Evolutionary conservation across 2,797 vertebrate species (phyloP).

Genomic region (Anguilla marmorata): DNA sequence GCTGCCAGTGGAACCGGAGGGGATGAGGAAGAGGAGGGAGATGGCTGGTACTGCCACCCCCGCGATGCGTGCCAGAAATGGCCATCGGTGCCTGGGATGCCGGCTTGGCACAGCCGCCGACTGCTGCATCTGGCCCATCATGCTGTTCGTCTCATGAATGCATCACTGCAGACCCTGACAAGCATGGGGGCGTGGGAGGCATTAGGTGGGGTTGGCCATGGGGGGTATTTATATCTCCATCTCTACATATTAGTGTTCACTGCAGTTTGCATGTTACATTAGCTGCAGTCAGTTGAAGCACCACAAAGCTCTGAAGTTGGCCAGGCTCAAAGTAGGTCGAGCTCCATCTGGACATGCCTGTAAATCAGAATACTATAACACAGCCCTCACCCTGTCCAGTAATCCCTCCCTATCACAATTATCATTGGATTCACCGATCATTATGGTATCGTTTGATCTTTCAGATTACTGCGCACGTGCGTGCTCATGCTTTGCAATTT

Average conservation of each 20-base stretch:
- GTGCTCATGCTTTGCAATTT: no score
- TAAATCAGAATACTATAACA: no score
- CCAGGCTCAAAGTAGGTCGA: no score
- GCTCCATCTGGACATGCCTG: no score
- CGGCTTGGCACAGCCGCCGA: no score
- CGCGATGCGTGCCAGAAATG: background rate
- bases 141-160: background rate
- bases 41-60: background rate
- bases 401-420: no score
- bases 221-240: background rate
- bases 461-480: no score
- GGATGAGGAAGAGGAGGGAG: slow-evolving; percentile 24
- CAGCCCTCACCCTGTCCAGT: no score
- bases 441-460: no score
- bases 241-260: background rate
- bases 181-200: background rate
- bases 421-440: no score
- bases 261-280: slow-evolving; percentile 60
- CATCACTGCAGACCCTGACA: background rate
- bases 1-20: slow-evolving; percentile 24
- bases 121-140: background rate
- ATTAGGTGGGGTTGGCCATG: background rate
- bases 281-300: slow-evolving; percentile 48
- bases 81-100: background rate
- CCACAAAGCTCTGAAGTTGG: no score